Base-by-base conservation (phyloP, 1,140 invertebrate genomes). In the Bombus balteatus region DNA sequence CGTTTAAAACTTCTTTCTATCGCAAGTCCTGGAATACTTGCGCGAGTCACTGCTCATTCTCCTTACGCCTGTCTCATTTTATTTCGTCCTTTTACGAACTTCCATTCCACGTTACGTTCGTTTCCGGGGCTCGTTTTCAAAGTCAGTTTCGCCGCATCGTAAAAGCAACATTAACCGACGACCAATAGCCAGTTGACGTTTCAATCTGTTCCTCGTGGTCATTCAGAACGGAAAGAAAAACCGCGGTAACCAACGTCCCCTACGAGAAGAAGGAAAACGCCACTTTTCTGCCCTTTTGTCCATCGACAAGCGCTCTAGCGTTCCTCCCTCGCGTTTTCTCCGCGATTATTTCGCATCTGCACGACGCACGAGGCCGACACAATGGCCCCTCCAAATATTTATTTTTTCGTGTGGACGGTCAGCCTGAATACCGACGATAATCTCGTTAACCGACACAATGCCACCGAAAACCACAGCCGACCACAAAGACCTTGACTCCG, bases 321-420 rank as follows among this genome's bases (percentile, higher is more conserved):
- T 8, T 37, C 66, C 25, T 8, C 70, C 71, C 53, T 75, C 71
- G 81, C 73, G 43, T 32, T 75, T 57, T 74, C 73, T 15, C 18
- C 73, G 47, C 83, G 83, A 77, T 71, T 80, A 88, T 88, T 85
- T 85, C 82, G 85, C 90, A 92, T 92, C 89, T 91, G 91, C 90
- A 74, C 65, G 66, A 43, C 72, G 66, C 68, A 71, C 85, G 85
- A 73, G 81, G 28, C 57, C 72, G 28, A 78, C 68, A 93, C 92
- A 93, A 92, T 92, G 79, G 72, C 76, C 39, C 92, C 87, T 94
- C 91, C 88, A 93, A 94, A 94, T 94, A 94, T 94, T 94, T 94
- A 93, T 94, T 92, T 93, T 93, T 68, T 87, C 75, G 78, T 66
- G 47, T 75, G 76, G 85, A 41, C 86, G 88, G 80, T 76, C 90